Evolutionary conservation across 2,797 vertebrate genomes (phyloP).

Genomic region (Artibeus lituratus): DNA sequence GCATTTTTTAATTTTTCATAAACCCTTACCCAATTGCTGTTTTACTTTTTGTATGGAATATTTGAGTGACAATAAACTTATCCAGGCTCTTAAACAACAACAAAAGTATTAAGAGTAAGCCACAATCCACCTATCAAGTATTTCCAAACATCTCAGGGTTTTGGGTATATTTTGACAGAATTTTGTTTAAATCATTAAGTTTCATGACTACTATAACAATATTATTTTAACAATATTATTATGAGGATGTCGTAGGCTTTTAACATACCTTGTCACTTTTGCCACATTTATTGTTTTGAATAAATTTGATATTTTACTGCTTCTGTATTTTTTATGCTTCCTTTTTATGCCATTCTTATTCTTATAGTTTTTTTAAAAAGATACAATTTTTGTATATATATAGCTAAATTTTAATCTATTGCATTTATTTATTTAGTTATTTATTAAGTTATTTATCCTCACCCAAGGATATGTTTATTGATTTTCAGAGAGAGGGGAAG

Average conservation of each 20-base stretch:
- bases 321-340: neutral
- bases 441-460: too few species aligned
- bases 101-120: neutral
- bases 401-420: neutral
- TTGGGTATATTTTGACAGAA: neutral
- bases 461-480: too few species aligned
- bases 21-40: conserved; percentile 60
- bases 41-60: neutral
- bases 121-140: neutral
- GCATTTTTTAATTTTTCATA: neutral
- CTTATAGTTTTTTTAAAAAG: neutral
- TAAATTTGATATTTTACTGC: neutral
- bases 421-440: too few species aligned
- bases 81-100: neutral
- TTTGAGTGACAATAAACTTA: neutral
- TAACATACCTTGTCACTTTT: neutral
- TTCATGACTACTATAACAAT: neutral
- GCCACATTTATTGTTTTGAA: neutral
- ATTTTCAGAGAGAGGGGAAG: too few species aligned
- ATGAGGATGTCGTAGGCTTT: neutral
- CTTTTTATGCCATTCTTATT: neutral
- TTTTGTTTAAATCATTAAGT: neutral
- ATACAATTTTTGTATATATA: neutral
- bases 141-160: neutral
- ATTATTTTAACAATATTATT: neutral